These are phyloP conservation scores for Pachyrhynchus sulphureomaculatus DNA, from an alignment of 1,140 invertebrate genomes.

Conservation along the genomic window DNA sequence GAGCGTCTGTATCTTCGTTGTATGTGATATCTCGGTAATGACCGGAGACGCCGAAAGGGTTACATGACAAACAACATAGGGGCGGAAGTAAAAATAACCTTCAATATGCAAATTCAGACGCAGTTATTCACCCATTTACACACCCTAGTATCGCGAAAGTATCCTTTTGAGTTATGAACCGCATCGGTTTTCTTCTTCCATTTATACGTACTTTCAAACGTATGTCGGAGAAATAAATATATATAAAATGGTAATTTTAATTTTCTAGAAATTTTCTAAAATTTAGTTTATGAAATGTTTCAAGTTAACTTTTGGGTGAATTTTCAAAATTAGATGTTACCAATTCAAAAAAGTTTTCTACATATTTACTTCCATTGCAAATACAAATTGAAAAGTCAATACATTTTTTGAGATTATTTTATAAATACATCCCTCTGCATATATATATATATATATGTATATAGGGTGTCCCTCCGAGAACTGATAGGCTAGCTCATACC, in stretches of 20 bases:
- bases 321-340: too few species aligned
- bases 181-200: neutral
- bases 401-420: too few species aligned
- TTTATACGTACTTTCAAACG: slow-evolving; percentile 14
- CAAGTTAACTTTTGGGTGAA: too few species aligned
- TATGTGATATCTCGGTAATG: slow-evolving; percentile 44
- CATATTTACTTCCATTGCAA: too few species aligned
- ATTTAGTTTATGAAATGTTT: too few species aligned
- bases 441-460: too few species aligned
- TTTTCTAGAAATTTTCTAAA: too few species aligned
- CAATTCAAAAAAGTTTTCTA: too few species aligned
- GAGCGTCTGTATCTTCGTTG: slow-evolving; percentile 28
- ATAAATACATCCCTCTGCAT: too few species aligned
- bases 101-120: slow-evolving; percentile 48
- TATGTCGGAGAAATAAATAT: slow-evolving; percentile 9
- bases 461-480: too few species aligned
- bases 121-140: slow-evolving; percentile 49
- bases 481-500: too few species aligned
- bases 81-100: slow-evolving; percentile 49
- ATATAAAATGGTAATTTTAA: slow-evolving; percentile 19
- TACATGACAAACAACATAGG: slow-evolving; percentile 49
- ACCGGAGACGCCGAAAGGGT: slow-evolving; percentile 44
- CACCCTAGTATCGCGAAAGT: slow-evolving; percentile 35
- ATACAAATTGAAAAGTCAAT: too few species aligned
- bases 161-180: slow-evolving; percentile 26